Conservation (phyloP, 2,113 vertebrate genomes). For the Elephas maximus region DNA sequence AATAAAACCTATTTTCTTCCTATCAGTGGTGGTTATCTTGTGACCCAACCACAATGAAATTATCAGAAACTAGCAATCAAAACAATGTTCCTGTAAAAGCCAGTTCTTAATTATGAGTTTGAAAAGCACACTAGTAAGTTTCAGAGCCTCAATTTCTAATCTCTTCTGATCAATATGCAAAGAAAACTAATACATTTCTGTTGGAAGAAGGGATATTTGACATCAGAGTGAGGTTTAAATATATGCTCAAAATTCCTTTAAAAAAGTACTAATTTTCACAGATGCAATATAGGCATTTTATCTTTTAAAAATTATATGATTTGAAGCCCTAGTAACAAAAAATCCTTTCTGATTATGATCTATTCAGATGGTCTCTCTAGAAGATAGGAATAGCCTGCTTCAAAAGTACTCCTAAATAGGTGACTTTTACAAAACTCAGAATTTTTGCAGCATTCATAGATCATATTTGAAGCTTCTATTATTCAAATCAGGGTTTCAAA, state of each 20-base stretch:
- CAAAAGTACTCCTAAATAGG: background rate
- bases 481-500: background rate
- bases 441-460: background rate
- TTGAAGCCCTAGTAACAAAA: background rate
- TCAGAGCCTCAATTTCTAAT: background rate
- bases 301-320: background rate
- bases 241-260: background rate
- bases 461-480: background rate
- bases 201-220: background rate
- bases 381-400: background rate
- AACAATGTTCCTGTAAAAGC: background rate
- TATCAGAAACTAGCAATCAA: background rate
- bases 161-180: background rate
- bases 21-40: background rate
- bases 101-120: background rate
- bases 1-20: background rate
- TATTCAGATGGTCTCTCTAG: background rate
- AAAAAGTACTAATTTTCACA: background rate
- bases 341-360: background rate
- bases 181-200: background rate
- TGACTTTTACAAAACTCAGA: background rate
- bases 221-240: background rate
- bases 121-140: background rate
- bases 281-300: background rate
- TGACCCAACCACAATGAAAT: background rate